Evolutionary conservation across 2,888 invertebrate genomes (phyloP).

Genomic region (Phortica magna): DNA sequence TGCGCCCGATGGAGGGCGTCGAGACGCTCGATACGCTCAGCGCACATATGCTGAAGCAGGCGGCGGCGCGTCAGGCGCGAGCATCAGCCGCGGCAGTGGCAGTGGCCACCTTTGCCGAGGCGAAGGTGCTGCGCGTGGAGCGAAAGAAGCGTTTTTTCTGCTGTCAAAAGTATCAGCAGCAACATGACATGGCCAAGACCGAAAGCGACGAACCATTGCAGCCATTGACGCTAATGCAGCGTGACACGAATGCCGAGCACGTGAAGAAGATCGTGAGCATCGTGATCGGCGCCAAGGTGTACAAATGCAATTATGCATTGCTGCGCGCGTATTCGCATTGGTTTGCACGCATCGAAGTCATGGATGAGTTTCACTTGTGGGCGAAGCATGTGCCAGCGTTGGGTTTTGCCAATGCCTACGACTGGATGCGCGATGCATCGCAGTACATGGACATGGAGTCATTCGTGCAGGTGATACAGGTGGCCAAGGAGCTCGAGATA

Average conservation of each 20-base stretch:
- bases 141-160: neutral
- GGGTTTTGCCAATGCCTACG: conserved; percentile 43
- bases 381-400: neutral
- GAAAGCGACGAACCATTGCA: neutral
- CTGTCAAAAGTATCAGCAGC: neutral
- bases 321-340: conserved; percentile 39
- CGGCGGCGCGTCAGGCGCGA: neutral
- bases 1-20: neutral
- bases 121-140: neutral
- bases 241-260: no score
- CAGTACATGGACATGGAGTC: neutral
- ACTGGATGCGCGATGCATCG: conserved; percentile 43
- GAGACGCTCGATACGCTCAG: neutral
- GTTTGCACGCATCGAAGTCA: conserved; percentile 40
- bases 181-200: no score
- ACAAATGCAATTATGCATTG: conserved; percentile 36
- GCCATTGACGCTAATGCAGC: neutral
- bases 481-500: conserved; percentile 28
- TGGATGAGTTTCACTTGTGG: conserved; percentile 3
- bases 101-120: neutral
- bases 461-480: conserved; percentile 40
- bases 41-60: neutral
- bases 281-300: conserved; percentile 17
- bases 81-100: neutral
- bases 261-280: neutral